phyloP scores from a whole-genome alignment of 2,888 invertebrate genomes.

The Drosophila acutilabella region DNA sequence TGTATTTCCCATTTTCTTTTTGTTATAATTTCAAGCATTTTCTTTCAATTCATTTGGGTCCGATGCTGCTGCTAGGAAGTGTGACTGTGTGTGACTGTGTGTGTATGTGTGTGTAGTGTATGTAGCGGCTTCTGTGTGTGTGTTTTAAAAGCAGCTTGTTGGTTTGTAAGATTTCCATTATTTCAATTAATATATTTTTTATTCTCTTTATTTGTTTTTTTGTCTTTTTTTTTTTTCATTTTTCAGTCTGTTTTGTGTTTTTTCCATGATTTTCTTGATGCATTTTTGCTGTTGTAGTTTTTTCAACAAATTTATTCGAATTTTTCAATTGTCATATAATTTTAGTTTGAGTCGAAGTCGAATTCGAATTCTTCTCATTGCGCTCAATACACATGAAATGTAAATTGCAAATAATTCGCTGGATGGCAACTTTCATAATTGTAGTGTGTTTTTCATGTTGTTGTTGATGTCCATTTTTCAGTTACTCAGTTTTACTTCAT shows the following conservation, averaged over 20 bases:
- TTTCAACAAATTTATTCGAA: slow-evolving; percentile 25
- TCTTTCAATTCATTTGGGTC: slow-evolving; percentile 31
- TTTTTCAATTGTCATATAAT: background rate
- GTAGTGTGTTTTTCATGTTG: slow-evolving; percentile 25
- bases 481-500: background rate
- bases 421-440: slow-evolving; percentile 79
- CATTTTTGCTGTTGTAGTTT: slow-evolving; percentile 30
- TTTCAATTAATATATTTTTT: slow-evolving; percentile 38
- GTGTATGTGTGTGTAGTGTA: slow-evolving; percentile 9
- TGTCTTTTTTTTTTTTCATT: slow-evolving; percentile 26
- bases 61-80: slow-evolving; percentile 41
- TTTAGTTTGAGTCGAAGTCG: background rate
- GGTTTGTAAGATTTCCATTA: slow-evolving; percentile 37
- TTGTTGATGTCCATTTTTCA: slow-evolving; percentile 23
- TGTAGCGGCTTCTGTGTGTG: background rate
- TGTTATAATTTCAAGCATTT: slow-evolving; percentile 32
- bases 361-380: slow-evolving; percentile 20
- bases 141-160: slow-evolving; percentile 43
- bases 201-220: no score
- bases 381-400: slow-evolving; percentile 23
- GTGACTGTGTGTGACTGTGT: slow-evolving; percentile 4
- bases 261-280: slow-evolving; percentile 26
- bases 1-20: background rate
- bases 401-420: slow-evolving; percentile 75
- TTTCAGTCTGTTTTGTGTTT: slow-evolving; percentile 54